Evolutionary conservation across 2,888 invertebrate genomes (phyloP).

Genomic region (Trypoxylon attenuatum): DNA sequence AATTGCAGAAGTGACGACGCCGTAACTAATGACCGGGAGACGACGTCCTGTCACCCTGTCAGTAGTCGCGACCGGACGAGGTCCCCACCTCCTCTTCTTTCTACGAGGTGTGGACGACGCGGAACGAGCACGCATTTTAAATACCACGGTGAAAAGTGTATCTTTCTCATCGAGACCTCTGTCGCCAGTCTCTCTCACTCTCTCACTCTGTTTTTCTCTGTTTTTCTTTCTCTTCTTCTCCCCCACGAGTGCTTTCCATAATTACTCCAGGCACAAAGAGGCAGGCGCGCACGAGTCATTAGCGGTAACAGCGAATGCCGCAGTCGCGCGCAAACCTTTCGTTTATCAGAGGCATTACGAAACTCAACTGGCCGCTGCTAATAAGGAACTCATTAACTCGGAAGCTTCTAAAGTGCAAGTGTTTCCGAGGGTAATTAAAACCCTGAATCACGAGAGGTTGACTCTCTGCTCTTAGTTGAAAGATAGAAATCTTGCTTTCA

Average conservation of each 20-base stretch:
- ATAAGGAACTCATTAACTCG: too few relatives aligned
- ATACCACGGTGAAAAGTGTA: constrained; percentile 44
- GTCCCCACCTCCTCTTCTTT: too few relatives aligned
- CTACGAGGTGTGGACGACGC: constrained; percentile 61
- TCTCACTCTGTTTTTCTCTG: too few relatives aligned
- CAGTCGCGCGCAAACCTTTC: not conserved
- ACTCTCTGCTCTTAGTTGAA: not conserved
- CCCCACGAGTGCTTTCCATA: constrained; percentile 10
- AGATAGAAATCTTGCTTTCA: not conserved
- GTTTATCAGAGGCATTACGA: too few relatives aligned
- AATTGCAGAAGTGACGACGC: constrained; percentile 73
- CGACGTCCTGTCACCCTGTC: constrained; percentile 68
- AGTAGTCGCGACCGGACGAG: constrained; percentile 58
- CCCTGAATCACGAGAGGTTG: too few relatives aligned
- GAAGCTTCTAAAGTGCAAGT: too few relatives aligned
- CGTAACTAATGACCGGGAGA: constrained; percentile 70
- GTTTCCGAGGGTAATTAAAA: too few relatives aligned
- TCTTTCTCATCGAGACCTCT: not conserved
- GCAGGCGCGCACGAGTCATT: not conserved
- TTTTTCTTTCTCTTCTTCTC: constrained; percentile 40
- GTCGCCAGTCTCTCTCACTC: too few relatives aligned
- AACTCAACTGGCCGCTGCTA: too few relatives aligned
- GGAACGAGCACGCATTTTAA: constrained; percentile 46
- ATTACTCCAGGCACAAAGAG: not conserved
- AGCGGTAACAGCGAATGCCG: not conserved